Evolutionary conservation across 2,113 vertebrate genomes (phyloP).

Genomic region (Austrofundulus limnaeus): DNA sequence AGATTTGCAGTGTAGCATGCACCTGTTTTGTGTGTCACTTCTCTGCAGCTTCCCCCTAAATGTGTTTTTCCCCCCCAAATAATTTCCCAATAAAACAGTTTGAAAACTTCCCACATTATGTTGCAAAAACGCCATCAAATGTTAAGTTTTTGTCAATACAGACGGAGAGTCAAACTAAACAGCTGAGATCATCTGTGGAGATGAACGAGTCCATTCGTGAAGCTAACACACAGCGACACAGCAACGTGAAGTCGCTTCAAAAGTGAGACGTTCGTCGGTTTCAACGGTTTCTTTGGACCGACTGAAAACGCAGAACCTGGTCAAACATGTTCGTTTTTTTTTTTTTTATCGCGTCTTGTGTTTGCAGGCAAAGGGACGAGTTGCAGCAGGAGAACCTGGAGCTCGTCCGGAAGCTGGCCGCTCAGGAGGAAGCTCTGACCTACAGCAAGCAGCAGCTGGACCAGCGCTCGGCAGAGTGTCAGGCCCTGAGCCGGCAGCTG

Average conservation of each 20-base stretch:
- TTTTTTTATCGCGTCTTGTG: too few species aligned
- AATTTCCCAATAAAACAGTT: neutral
- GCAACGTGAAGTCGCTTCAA: conserved; percentile 79
- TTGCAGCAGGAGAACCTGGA: conserved; percentile 82
- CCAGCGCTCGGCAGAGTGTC: conserved; percentile 78
- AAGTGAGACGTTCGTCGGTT: conserved; percentile 70
- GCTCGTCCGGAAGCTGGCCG: conserved; percentile 79
- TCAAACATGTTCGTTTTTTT: neutral
- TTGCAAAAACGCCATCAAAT: too few species aligned
- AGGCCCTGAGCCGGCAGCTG: conserved; percentile 81
- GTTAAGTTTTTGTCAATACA: conserved; percentile 44
- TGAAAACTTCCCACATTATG: neutral
- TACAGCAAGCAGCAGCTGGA: conserved; percentile 78
- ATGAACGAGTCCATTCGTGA: conserved; percentile 76
- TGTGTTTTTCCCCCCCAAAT: conserved; percentile 8
- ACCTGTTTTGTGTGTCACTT: conserved; percentile 25
- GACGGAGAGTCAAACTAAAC: conserved; percentile 66
- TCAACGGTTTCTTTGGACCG: neutral
- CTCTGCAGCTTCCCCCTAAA: neutral
- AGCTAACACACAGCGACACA: conserved; percentile 77
- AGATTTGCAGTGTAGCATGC: conserved; percentile 31
- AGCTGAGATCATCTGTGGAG: conserved; percentile 65
- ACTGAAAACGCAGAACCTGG: neutral
- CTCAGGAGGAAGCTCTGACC: conserved; percentile 81
- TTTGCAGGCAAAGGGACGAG: conserved; percentile 79